Conservation (phyloP, 2,113 vertebrate species). For the Embiotoca jacksoni region DNA sequence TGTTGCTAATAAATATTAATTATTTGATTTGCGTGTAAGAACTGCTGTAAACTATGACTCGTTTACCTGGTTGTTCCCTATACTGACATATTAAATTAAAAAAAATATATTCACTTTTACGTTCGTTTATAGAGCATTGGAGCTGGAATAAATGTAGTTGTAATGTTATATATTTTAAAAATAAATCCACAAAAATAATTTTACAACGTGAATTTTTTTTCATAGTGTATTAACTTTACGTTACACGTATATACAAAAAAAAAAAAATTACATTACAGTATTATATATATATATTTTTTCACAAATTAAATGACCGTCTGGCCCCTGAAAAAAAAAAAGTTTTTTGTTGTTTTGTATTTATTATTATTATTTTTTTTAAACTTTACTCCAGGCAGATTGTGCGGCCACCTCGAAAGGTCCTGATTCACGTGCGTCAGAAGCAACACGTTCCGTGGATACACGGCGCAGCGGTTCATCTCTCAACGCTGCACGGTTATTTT, state of each 20-base stretch:
- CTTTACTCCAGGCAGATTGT: conserved; percentile 66
- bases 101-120: no score
- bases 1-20: no score
- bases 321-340: background rate
- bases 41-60: no score
- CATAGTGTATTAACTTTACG: no score
- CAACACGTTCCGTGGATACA: conserved; percentile 57
- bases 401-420: conserved; percentile 65
- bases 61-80: no score
- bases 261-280: background rate
- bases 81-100: no score
- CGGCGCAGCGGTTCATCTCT: background rate
- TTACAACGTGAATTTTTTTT: background rate
- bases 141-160: background rate
- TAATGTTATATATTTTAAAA: background rate
- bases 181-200: background rate
- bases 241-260: no score
- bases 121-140: background rate
- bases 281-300: background rate
- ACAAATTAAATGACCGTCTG: background rate
- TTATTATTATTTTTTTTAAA: no score
- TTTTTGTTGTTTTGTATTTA: no score
- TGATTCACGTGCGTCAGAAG: conserved; percentile 71
- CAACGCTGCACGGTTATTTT: background rate
- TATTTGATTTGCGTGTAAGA: no score